A percentile compares a stretch with the other conserved stretches of the same genome.
Evolutionary conservation across 1,140 invertebrate species (phyloP).

Genomic region (Papilio polytes): DNA sequence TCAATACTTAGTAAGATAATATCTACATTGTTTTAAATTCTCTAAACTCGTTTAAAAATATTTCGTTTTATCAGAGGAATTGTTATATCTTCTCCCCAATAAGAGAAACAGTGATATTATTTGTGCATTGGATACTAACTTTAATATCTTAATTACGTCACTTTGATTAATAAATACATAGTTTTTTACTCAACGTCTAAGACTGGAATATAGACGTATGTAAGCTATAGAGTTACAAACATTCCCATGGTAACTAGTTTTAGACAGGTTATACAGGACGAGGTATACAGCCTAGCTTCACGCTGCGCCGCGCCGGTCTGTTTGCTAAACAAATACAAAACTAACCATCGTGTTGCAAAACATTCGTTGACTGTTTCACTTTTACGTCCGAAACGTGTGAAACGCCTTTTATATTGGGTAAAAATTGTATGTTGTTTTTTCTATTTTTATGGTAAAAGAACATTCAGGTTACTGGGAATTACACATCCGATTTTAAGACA

Average conservation of each 20-base stretch:
- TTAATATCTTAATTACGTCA: neutral
- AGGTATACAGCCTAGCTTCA: neutral
- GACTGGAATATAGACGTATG: neutral
- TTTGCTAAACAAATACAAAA: conserved; percentile 16
- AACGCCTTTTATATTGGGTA: neutral
- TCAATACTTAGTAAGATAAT: no score
- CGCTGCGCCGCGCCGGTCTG: neutral
- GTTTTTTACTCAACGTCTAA: neutral
- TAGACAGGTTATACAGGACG: conserved; percentile 36
- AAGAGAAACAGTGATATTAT: neutral
- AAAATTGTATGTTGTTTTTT: neutral
- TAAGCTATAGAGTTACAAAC: neutral
- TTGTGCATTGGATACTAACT: neutral
- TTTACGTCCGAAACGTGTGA: conserved; percentile 13
- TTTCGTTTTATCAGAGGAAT: no score
- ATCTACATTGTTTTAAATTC: no score
- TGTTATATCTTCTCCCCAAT: no score
- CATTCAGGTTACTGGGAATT: neutral
- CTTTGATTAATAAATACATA: neutral
- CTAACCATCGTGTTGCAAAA: conserved; percentile 1
- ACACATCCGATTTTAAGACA: neutral
- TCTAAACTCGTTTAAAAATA: no score
- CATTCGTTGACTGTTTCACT: conserved; percentile 9
- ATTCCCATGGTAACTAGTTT: conserved; percentile 33
- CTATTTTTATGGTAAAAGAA: neutral